Evolutionary conservation across 2,113 vertebrate species (phyloP), one percentile per base, ranked within the genome.

Genomic region (Sturnus vulgaris): DNA sequence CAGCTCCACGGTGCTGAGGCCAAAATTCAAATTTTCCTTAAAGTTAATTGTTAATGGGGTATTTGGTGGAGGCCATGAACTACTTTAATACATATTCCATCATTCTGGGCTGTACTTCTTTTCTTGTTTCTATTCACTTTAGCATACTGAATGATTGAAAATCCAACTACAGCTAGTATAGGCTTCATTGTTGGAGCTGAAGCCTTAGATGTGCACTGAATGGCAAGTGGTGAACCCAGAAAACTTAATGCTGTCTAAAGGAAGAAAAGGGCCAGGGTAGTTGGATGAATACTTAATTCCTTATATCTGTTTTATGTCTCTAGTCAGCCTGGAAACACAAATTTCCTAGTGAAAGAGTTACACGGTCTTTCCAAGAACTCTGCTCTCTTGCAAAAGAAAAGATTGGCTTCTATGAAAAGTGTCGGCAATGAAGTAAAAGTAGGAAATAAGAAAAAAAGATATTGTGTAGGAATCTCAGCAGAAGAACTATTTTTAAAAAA

Each of bases 281-380:
- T 76, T 94, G 93, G 69, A 93, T 95, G 93, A 96, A 92, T 85
- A 81, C 93, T 85, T 97, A 93, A 93, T 94, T 96, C 86, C 42
- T 93, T 94, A 85, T 92, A 91, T 92, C 65, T 95, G 96, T 89
- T 97, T 92, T 96, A 90, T 86, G 53, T 95, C 50, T 95, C 70
- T 83, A 83, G 56, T 95, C 57, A 92, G 68, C 64, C 53, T 90
- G 92, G 88, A 93, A 92, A 76, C 52, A 77, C 82, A 82, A 44
- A 93, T 97, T 97, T 97, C 86, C 40, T 91, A 93, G 31, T 71
- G 85, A 82, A 72, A 72, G 76, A 59, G 55, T 53, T 95, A 33
- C 57, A 65, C 82, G 63, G 75, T 80, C 82, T 95, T 96, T 91
- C 93, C 93, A 96, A 97, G 83, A 97, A 90, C 70, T 77, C 77